Percentiles rank a stretch among this genome's conserved stretches.
phyloP scores from a whole-genome alignment of 2,888 invertebrate genomes.

The Hypsopygia costalis region DNA sequence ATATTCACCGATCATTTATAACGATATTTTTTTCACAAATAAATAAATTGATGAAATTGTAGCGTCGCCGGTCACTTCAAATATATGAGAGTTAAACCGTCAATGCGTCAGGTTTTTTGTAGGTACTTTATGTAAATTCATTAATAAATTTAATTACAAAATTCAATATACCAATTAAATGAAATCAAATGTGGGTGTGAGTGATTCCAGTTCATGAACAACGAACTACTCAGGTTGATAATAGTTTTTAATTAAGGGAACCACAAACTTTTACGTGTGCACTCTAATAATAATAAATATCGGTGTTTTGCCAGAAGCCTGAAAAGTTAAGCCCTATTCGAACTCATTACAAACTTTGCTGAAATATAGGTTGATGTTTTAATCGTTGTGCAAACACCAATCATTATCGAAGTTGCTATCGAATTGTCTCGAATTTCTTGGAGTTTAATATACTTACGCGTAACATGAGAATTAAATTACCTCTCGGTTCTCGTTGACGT shows the following conservation, averaged over 20 bases:
- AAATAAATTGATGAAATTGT: no score
- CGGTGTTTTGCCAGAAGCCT: not conserved
- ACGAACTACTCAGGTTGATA: not conserved
- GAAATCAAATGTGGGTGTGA: not conserved
- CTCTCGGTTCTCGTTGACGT: slow-evolving; percentile 2
- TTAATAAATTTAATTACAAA: no score
- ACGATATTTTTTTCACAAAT: no score
- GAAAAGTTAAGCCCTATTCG: slow-evolving; percentile 13
- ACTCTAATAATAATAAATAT: slow-evolving; percentile 1
- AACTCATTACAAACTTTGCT: slow-evolving; percentile 21
- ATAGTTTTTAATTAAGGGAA: slow-evolving; percentile 1
- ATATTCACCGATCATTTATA: no score
- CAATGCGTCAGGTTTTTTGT: no score
- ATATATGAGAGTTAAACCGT: no score
- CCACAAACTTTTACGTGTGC: not conserved
- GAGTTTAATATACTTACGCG: slow-evolving; percentile 9
- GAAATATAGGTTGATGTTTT: slow-evolving; percentile 17
- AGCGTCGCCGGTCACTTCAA: no score
- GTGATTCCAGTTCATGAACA: not conserved
- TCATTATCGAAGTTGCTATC: slow-evolving; percentile 18
- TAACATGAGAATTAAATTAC: slow-evolving; percentile 8
- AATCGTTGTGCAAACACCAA: slow-evolving; percentile 19
- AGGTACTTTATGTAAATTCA: no score
- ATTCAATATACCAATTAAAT: no score
- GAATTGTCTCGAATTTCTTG: slow-evolving; percentile 13